Conservation (phyloP, 1,140 invertebrate species). For the Drosophila carrolli region DNA sequence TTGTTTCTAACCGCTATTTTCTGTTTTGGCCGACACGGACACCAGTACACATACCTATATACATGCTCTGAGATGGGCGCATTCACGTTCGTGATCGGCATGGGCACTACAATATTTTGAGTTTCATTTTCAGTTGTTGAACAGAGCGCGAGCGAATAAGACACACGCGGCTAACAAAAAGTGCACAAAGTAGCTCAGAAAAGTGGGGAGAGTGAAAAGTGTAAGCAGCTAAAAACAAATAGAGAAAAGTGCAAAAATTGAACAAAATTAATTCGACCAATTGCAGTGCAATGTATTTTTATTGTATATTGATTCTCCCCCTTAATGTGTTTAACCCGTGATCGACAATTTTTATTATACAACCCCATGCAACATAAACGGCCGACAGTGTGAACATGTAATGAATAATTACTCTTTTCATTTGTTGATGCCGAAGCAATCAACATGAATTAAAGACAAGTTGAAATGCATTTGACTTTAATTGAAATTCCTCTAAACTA, state of each 20-base stretch:
- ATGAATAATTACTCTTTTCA: conserved; percentile 20
- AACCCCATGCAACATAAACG: conserved; percentile 13
- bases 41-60: conserved; percentile 20
- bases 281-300: conserved; percentile 11
- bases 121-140: conserved; percentile 63
- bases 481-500: conserved; percentile 26
- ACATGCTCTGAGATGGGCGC: conserved; percentile 40
- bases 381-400: conserved; percentile 10
- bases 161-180: conserved; percentile 54
- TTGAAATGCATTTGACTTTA: conserved; percentile 34
- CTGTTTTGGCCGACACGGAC: conserved; percentile 55
- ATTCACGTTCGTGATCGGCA: conserved; percentile 72
- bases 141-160: conserved; percentile 61
- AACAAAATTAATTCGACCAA: conserved; percentile 29
- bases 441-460: conserved; percentile 44
- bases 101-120: conserved; percentile 59
- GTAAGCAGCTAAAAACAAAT: conserved; percentile 19
- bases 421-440: conserved; percentile 22
- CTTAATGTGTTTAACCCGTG: conserved; percentile 20
- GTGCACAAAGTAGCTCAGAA: conserved; percentile 9
- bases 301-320: conserved; percentile 1
- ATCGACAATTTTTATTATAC: conserved; percentile 36
- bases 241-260: conserved; percentile 35
- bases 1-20: conserved; percentile 42
- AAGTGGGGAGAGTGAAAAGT: conserved; percentile 20